Evolutionary conservation across 2,113 vertebrate genomes (phyloP).

Genomic region (Zeus faber): DNA sequence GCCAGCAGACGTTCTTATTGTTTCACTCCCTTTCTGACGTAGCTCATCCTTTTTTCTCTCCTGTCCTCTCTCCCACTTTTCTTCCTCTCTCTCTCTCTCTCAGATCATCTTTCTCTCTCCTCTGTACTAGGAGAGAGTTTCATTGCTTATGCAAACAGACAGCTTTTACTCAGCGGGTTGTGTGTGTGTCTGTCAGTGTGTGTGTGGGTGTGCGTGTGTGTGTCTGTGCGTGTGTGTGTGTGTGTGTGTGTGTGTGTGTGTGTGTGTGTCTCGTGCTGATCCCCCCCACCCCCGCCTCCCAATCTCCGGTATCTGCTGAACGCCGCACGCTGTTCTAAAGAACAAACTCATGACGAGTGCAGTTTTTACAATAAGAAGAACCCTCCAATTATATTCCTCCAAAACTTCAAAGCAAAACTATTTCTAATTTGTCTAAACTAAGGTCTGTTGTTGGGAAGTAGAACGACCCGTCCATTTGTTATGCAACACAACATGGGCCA

Average conservation of each 20-base stretch:
- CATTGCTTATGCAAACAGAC: no score
- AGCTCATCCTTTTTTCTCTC: no score
- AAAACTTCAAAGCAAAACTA: background rate
- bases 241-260: constrained; percentile 3
- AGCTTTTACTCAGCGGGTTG: no score
- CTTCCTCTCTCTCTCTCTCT: background rate
- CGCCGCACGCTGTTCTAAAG: no score
- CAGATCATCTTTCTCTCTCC: background rate
- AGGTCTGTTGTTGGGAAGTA: background rate
- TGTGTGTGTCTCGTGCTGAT: background rate
- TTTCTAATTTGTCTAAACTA: background rate
- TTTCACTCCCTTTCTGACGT: no score
- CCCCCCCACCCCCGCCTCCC: no score
- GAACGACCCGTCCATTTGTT: background rate
- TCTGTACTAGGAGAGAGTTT: no score
- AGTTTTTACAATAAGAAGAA: no score
- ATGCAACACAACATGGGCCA: no score
- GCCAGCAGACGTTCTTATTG: no score
- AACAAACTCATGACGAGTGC: no score
- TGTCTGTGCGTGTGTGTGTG: background rate
- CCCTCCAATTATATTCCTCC: background rate
- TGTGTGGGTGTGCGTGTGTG: background rate
- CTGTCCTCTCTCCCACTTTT: background rate
- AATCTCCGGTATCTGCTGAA: no score
- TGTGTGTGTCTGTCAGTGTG: background rate